Conservation (phyloP, 2,888 invertebrate species). For the Diplolepis rosae region DNA sequence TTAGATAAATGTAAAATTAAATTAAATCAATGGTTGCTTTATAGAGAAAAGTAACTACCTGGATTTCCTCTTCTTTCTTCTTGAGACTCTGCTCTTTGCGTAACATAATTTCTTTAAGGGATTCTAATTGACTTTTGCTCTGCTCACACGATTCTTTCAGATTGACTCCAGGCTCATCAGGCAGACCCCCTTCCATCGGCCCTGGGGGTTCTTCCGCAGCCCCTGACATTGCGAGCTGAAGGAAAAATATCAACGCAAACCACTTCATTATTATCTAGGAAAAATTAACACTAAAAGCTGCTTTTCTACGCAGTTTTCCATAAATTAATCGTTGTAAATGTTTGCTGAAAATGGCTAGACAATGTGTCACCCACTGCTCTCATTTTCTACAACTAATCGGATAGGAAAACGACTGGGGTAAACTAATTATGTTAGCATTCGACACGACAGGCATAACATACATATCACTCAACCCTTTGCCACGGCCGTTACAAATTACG, state of each 20-base stretch:
- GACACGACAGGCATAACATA: not conserved
- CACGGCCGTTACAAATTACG: slow-evolving; percentile 16
- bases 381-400: slow-evolving; percentile 70
- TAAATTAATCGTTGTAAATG: slow-evolving; percentile 69
- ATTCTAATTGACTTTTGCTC: slow-evolving; percentile 63
- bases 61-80: slow-evolving; percentile 69
- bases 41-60: slow-evolving; percentile 61
- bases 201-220: slow-evolving; percentile 64
- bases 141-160: slow-evolving; percentile 61
- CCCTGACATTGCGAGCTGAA: slow-evolving; percentile 69
- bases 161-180: slow-evolving; percentile 51
- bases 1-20: not conserved
- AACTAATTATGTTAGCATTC: slow-evolving; percentile 69
- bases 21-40: no score
- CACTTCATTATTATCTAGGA: slow-evolving; percentile 59
- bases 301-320: slow-evolving; percentile 32
- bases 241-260: slow-evolving; percentile 61
- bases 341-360: slow-evolving; percentile 60
- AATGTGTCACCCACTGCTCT: slow-evolving; percentile 67
- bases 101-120: slow-evolving; percentile 68
- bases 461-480: slow-evolving; percentile 11
- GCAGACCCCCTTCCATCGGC: slow-evolving; percentile 56
- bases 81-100: slow-evolving; percentile 67
- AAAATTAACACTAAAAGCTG: slow-evolving; percentile 28
- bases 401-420: slow-evolving; percentile 66